Evolutionary conservation across 2,888 invertebrate genomes (phyloP), one percentile per base, ranked within the genome.

Genomic region (Chalcis sispes): DNA sequence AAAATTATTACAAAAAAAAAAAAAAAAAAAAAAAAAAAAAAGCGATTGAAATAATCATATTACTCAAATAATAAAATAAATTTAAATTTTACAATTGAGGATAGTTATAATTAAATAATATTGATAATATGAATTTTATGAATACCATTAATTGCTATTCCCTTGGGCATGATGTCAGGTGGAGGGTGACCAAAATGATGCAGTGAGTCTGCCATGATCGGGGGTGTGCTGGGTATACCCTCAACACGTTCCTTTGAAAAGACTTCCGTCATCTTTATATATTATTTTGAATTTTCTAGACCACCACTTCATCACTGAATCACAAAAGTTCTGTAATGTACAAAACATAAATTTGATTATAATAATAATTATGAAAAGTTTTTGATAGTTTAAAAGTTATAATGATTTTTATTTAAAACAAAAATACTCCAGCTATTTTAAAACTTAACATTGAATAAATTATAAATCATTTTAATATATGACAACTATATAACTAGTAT

Each of bases 101-200:
- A 36, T 36, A 36, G 36, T 10, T 36, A 7, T 7, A 36, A 36
- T 36, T 36, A 4, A 4, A 36, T 36, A 7, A 36, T 36, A 7
- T 36, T 36, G n/a, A n/a, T n/a, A n/a, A n/a, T n/a, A n/a, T n/a
- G n/a, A n/a, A n/a, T n/a, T n/a, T n/a, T n/a, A n/a, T n/a, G n/a
- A n/a, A 54, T 84, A 86, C 85, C 85, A 81, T 85, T 85, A 70
- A 84, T 85, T 36, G 84, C 40, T 77, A 85, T 81, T 77, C 86
- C 87, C 77, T 86, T 87, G 75, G 88, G 85, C 86, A 88, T 86
- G 80, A 87, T 86, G 82, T 88, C 87, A 73, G 86, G 86, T 80
- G 88, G 86, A 79, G 85, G 86, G 79, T 86, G 86, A 77, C 83
- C 82, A 77, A 84, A 88, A 80, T 85, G 85, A 71, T 85, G 83